phyloP scores from a whole-genome alignment of 1,140 invertebrate genomes.

The Sycophila sp. region DNA sequence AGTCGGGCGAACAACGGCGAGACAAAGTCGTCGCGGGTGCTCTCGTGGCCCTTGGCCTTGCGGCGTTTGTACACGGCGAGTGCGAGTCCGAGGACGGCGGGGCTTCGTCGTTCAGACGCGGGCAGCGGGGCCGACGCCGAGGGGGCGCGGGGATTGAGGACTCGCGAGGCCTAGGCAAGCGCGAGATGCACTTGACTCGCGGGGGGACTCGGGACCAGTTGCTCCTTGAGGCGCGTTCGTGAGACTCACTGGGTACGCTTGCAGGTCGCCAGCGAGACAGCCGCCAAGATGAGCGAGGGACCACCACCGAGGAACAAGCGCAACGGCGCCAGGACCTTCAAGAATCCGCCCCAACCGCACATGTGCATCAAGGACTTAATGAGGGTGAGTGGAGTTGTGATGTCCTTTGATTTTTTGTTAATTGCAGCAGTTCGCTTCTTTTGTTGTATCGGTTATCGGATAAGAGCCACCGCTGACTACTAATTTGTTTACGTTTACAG shows the following conservation, averaged over 20 bases:
- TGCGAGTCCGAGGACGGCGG: too few relatives aligned
- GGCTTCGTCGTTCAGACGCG: too few relatives aligned
- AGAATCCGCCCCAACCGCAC: slow-evolving; percentile 78
- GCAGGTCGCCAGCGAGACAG: neutral
- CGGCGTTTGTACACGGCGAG: too few relatives aligned
- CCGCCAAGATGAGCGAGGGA: slow-evolving; percentile 54
- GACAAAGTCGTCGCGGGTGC: neutral
- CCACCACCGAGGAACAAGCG: slow-evolving; percentile 52
- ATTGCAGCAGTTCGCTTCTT: too few relatives aligned
- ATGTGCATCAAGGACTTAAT: slow-evolving; percentile 78
- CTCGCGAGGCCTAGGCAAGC: neutral
- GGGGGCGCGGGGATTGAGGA: too few relatives aligned
- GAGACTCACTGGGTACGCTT: neutral
- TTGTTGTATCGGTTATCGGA: too few relatives aligned
- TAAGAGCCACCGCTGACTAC: too few relatives aligned
- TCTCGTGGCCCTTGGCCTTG: too few relatives aligned
- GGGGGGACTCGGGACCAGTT: too few relatives aligned
- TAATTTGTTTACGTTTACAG: slow-evolving; percentile 45
- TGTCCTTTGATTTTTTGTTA: neutral
- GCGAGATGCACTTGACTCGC: neutral
- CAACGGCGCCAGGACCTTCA: slow-evolving; percentile 68
- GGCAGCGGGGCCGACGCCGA: too few relatives aligned
- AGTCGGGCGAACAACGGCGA: neutral
- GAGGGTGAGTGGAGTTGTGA: slow-evolving; percentile 57
- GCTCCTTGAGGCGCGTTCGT: too few relatives aligned